phyloP scores from a whole-genome alignment of 2,888 invertebrate species.

The Euclidia mi region DNA sequence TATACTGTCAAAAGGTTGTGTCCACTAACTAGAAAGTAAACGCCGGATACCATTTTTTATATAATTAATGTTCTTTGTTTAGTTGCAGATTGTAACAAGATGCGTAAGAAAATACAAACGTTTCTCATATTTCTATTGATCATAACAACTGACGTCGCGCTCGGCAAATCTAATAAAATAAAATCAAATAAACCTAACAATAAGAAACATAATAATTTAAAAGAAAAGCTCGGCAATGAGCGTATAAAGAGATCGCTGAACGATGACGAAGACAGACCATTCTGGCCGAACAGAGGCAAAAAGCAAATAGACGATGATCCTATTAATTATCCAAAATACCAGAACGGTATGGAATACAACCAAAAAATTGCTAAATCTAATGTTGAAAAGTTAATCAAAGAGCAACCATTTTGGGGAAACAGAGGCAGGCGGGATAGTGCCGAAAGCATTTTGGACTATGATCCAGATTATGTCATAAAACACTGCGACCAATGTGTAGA shows the following conservation, averaged over 20 bases:
- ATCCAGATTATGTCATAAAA: conserved; percentile 54
- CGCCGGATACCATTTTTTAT: too few relatives aligned
- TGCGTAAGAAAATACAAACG: conserved; percentile 70
- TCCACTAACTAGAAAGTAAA: too few relatives aligned
- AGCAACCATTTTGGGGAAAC: conserved; percentile 83
- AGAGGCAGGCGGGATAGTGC: conserved; percentile 76
- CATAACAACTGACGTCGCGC: conserved; percentile 67
- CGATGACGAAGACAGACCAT: conserved; percentile 65
- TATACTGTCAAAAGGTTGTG: too few relatives aligned
- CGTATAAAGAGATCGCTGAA: conserved; percentile 73
- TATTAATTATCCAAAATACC: conserved; percentile 37
- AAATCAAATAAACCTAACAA: conserved; percentile 59
- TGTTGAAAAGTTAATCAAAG: conserved; percentile 60
- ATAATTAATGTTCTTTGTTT: conserved; percentile 26
- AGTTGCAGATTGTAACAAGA: conserved; percentile 73
- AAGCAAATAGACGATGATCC: conserved; percentile 54
- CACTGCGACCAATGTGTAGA: conserved; percentile 57
- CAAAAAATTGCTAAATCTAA: conserved; percentile 53
- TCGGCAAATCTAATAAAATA: conserved; percentile 69
- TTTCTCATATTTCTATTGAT: conserved; percentile 67
- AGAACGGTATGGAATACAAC: conserved; percentile 46
- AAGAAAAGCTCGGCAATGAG: conserved; percentile 60
- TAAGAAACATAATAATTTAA: conserved; percentile 59
- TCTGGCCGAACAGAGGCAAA: conserved; percentile 71
- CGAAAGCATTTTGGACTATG: conserved; percentile 60